A percentile compares a stretch with the other conserved stretches of the same genome.
Evolutionary conservation across 2,797 vertebrate species (phyloP).

Genomic region (Rhyacichthys aspro): DNA sequence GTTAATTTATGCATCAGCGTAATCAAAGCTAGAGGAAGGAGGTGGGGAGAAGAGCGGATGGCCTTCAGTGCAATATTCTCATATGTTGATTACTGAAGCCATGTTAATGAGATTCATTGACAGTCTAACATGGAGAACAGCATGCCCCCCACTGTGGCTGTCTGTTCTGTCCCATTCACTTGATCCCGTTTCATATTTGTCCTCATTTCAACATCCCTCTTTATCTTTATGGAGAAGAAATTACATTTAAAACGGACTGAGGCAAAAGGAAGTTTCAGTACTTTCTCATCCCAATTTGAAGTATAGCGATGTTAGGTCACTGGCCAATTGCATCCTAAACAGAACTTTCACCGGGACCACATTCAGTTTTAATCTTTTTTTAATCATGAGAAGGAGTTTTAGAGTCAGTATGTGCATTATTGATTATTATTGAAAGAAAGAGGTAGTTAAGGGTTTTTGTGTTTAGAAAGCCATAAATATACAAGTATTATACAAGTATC

Average conservation of each 20-base stretch:
- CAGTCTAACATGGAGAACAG: slow-evolving; percentile 66
- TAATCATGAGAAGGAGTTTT: too few species aligned
- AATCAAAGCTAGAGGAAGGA: slow-evolving; percentile 61
- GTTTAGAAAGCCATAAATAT: too few species aligned
- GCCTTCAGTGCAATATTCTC: slow-evolving; percentile 72
- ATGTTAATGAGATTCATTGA: slow-evolving; percentile 79
- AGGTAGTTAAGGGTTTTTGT: too few species aligned
- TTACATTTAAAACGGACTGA: slow-evolving; percentile 41
- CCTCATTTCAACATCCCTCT: slow-evolving; percentile 23
- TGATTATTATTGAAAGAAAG: too few species aligned
- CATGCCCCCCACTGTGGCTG: slow-evolving; percentile 62
- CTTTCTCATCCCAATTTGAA: background rate
- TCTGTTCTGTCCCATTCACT: slow-evolving; percentile 48
- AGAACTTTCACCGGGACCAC: too few species aligned
- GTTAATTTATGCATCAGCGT: slow-evolving; percentile 60
- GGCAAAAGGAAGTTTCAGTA: slow-evolving; percentile 23
- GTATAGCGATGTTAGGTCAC: too few species aligned
- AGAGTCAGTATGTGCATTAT: too few species aligned
- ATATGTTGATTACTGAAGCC: slow-evolving; percentile 75
- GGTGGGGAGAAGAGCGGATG: slow-evolving; percentile 49
- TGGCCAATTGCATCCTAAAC: too few species aligned
- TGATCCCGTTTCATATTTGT: slow-evolving; percentile 20
- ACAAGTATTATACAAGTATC: too few species aligned
- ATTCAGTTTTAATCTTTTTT: too few species aligned
- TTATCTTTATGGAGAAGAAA: slow-evolving; percentile 30